Percentiles rank a stretch among this genome's conserved stretches.
These are phyloP conservation scores for Palythoa grandis DNA, from an alignment of 92 coral and sea anemone species.

Conservation along the genomic window DNA sequence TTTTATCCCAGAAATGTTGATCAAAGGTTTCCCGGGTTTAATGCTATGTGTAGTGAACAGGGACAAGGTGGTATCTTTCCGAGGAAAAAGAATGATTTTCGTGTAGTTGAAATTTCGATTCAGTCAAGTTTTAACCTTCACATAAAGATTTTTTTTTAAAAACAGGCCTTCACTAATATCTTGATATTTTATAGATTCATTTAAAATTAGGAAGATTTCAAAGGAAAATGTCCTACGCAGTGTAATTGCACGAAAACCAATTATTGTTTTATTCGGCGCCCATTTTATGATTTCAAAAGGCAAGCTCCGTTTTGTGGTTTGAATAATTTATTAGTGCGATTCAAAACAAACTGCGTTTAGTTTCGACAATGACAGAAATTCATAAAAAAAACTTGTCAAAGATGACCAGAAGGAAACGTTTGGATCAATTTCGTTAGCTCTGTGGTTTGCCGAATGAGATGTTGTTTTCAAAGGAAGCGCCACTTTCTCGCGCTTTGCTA, in stretches of 20 bases:
- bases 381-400: background rate
- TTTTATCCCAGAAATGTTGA: too few relatives aligned
- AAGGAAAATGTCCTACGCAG: background rate
- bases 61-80: background rate
- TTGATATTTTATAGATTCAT: too few relatives aligned
- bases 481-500: slow-evolving; percentile 1
- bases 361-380: background rate
- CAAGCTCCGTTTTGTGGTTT: slow-evolving; percentile 38
- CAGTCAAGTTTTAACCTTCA: background rate
- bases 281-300: slow-evolving; percentile 43
- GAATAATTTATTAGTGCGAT: slow-evolving; percentile 35
- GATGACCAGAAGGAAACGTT: slow-evolving; percentile 20
- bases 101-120: background rate
- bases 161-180: too few relatives aligned
- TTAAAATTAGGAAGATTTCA: background rate
- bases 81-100: background rate
- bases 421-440: background rate
- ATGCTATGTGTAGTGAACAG: background rate
- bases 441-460: slow-evolving; percentile 9
- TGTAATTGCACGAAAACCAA: slow-evolving; percentile 25
- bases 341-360: slow-evolving; percentile 23
- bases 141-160: background rate
- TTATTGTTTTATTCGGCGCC: slow-evolving; percentile 25
- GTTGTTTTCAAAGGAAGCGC: background rate
- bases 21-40: too few relatives aligned